Evolutionary conservation across 2,888 invertebrate species (phyloP), one percentile per base, ranked within the genome.

Genomic region (Phragmatobia fuliginosa): DNA sequence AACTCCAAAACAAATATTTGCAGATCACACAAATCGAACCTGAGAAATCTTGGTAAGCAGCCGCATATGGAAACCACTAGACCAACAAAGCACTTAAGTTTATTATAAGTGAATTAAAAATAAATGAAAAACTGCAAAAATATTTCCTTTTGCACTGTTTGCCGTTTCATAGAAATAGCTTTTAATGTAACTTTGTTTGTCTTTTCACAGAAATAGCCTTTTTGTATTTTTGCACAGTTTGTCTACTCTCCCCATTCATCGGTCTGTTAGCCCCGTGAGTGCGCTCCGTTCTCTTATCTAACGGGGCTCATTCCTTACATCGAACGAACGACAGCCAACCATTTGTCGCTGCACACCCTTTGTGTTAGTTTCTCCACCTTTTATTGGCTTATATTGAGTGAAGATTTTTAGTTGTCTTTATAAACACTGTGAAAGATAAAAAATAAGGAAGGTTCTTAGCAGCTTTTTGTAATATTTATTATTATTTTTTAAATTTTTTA

Each of bases 261-360:
- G 70, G 71, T 76, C 81, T 81, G 74, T 74, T 73, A 67, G 68
- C 73, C 72, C 70, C 71, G 76, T 77, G 84, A 83, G 84, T 84
- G 81, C 80, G 82, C 81, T 75, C 85, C 82, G 85, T 87, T 88
- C 87, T 82, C 90, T 90, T 89, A 89, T 89, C 90, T 89, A 89
- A 90, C 89, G 78, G 85, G 81, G 70, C 83, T 83, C 91, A 91
- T 91, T 89, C 85, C 88, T 90, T 88, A 91, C 88, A 87, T 86
- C 87, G 88, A 83, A 83, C 84, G 78, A 78, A 80, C 80, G 88
- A 88, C 87, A 85, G 85, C 66, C 49, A 74, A 52, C 71, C 86
- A 89, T 89, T 89, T 87, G 87, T 89, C 71, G 68, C 88, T 87
- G 62, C 70, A 81, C 66, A 78, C 83, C 83, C 84, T 66, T 80